Evolutionary conservation across 1,140 invertebrate species (phyloP).

Genomic region (Geopemphigus sp.): DNA sequence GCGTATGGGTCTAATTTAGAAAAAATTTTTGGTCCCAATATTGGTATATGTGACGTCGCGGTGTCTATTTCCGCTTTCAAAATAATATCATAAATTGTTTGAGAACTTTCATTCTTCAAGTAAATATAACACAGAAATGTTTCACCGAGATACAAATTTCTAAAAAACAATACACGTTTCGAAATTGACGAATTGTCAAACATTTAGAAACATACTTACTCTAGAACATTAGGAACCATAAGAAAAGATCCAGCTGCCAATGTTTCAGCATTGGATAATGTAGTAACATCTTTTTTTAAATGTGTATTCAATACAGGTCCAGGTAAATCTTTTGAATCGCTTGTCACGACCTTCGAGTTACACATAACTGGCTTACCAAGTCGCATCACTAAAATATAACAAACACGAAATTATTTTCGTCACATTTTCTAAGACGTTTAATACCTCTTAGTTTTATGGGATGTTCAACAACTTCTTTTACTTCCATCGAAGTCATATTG

Average conservation of each 20-base stretch:
- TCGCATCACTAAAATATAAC: slow-evolving; percentile 77
- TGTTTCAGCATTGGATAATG: slow-evolving; percentile 75
- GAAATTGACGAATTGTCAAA: neutral
- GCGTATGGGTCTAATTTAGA: slow-evolving; percentile 34
- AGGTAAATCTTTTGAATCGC: slow-evolving; percentile 80
- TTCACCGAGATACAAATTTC: slow-evolving; percentile 86
- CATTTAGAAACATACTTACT: slow-evolving; percentile 63
- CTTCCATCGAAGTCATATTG: slow-evolving; percentile 19
- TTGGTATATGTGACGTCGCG: slow-evolving; percentile 37
- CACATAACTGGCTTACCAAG: slow-evolving; percentile 83
- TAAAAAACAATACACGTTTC: slow-evolving; percentile 55
- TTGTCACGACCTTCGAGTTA: slow-evolving; percentile 73
- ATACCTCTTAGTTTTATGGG: slow-evolving; percentile 40
- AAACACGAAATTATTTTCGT: slow-evolving; percentile 8
- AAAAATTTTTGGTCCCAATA: slow-evolving; percentile 37
- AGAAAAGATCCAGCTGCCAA: slow-evolving; percentile 84
- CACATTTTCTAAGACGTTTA: neutral
- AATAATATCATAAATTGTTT: slow-evolving; percentile 75
- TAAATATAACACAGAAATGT: slow-evolving; percentile 97
- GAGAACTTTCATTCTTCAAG: slow-evolving; percentile 90
- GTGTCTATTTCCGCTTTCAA: slow-evolving; percentile 65
- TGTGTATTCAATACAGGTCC: slow-evolving; percentile 74
- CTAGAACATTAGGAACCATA: slow-evolving; percentile 92
- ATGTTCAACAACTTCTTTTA: slow-evolving; percentile 32
- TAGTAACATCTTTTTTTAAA: slow-evolving; percentile 72